phyloP scores from a whole-genome alignment of 2,797 vertebrate genomes.

The Streptopelia turtur region DNA sequence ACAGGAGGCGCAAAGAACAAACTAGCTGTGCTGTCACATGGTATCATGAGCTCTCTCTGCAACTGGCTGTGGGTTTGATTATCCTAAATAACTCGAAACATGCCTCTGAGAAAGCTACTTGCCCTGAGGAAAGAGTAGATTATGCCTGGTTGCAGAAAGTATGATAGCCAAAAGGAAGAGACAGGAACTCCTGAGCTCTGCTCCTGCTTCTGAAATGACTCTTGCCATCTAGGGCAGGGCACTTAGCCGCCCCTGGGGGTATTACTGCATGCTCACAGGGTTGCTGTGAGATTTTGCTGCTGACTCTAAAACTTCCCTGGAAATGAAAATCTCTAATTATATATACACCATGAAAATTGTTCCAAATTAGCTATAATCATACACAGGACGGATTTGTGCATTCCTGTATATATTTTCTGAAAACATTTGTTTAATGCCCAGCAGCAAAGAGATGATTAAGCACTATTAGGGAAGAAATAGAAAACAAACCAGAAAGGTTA shows the following conservation, averaged over 20 bases:
- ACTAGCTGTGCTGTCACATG: neutral
- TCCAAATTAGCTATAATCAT: neutral
- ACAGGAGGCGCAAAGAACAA: neutral
- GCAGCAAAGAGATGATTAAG: neutral
- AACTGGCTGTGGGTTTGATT: neutral
- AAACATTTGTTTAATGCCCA: neutral
- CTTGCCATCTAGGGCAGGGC: neutral
- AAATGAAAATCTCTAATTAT: neutral
- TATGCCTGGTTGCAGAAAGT: neutral
- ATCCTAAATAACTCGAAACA: neutral
- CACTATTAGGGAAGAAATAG: neutral
- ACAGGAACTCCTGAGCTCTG: neutral
- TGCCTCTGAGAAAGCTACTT: neutral
- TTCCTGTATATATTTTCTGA: neutral
- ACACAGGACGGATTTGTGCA: neutral
- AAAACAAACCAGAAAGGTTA: neutral
- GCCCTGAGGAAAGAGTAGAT: neutral
- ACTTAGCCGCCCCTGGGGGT: neutral
- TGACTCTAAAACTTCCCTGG: neutral
- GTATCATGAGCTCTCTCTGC: neutral
- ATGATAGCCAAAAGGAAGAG: neutral
- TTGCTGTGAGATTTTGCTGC: neutral
- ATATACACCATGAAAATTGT: neutral
- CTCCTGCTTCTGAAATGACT: neutral
- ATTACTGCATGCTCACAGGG: neutral